phyloP scores from a whole-genome alignment of 2,113 vertebrate genomes.

The Cyprinodon tularosa region DNA sequence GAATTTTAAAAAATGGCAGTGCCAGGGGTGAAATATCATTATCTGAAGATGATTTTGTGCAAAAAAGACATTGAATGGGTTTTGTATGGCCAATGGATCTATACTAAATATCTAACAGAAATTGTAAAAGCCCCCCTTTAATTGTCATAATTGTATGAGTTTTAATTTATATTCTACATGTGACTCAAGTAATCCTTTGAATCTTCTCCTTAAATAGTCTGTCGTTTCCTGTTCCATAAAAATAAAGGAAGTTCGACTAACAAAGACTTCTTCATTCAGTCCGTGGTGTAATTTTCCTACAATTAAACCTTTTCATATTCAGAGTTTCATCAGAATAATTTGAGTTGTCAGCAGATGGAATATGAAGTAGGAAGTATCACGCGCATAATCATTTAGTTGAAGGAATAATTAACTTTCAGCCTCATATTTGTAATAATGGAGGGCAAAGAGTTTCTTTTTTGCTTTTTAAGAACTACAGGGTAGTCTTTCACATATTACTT shows the following conservation, averaged over 20 bases:
- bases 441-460: slow-evolving; percentile 9
- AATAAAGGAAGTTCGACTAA: slow-evolving; percentile 14
- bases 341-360: slow-evolving; percentile 44
- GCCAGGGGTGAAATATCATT: too few species aligned
- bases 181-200: slow-evolving; percentile 11
- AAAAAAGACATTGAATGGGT: too few species aligned
- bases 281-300: slow-evolving; percentile 1
- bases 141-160: slow-evolving; percentile 8
- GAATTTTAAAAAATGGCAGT: too few species aligned
- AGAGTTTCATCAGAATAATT: slow-evolving; percentile 10
- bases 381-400: slow-evolving; percentile 12
- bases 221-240: not conserved
- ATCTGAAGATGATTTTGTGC: too few species aligned
- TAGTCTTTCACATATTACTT: slow-evolving; percentile 1
- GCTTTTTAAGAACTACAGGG: slow-evolving; percentile 4
- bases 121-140: not conserved
- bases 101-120: too few species aligned
- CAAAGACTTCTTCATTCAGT: not conserved
- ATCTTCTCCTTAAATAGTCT: too few species aligned
- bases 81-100: too few species aligned
- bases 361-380: slow-evolving; percentile 16
- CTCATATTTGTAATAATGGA: slow-evolving; percentile 28
- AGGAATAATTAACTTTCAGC: slow-evolving; percentile 46
- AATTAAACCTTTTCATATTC: slow-evolving; percentile 16
- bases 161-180: not conserved